Evolutionary conservation across 1,140 invertebrate genomes (phyloP), one percentile per base, ranked within the genome.

Genomic region (Cyphomyrmex costatus): DNA sequence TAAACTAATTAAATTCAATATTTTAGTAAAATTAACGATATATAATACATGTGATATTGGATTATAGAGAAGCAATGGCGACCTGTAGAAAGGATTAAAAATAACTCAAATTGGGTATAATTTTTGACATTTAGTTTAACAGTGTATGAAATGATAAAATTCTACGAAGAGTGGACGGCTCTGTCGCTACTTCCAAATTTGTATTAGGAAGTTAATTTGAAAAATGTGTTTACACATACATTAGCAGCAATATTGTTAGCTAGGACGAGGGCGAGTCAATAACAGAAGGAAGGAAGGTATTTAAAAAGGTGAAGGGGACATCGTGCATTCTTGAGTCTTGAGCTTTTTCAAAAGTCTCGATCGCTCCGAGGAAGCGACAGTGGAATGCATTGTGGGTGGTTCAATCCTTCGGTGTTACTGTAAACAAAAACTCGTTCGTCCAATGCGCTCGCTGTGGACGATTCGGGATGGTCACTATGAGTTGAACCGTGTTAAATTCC

Each of bases 401-500:
- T 74, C 12, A 21, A 49, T 36, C 19, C 53, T 2, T 42, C 27
- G 46, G 24, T 27, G 53, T 74, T 49, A 74, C 66, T 73, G 53
- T 60, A 74, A 74, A 83, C 36, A 83, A 83, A 83, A 83, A 83
- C 68, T 27, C 68, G 68, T 74, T 74, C 56, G 66, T 74, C n/a
- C 53, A 61, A 83, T 49, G 24, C 56, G 68, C 36, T 83, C 79
- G 53, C 24, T 60, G 53, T 16, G n/a, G 14, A 60, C 68, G 68
- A 82, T 83, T 83, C 68, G 79, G 53, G 66, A 83, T 83, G 79
- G 68, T 80, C 76, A 58, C 49, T 16, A 58, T 19, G 49, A 66
- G 36, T 53, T 10, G 51, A 85, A 68, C 49, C 83, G 74, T 77
- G 58, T 78, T 68, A 63, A 78, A 85, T 85, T 78, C 65, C 21